Evolutionary conservation across 2,888 invertebrate species (phyloP), one percentile per base, ranked within the genome.

Genomic region (Papilio elwesi): DNA sequence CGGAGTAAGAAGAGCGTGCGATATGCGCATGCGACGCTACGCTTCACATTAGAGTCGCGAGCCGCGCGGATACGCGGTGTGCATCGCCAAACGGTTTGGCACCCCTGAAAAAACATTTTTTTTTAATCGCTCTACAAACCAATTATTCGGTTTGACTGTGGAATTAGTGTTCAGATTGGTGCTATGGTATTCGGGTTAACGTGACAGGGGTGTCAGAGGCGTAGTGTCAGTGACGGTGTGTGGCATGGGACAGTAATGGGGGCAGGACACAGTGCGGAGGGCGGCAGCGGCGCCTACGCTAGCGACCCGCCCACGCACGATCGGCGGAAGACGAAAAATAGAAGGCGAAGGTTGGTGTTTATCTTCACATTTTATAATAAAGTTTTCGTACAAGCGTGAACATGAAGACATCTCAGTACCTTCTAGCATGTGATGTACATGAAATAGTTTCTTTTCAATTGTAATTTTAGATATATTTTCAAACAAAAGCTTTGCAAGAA

Each of bases 201-300:
- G 76, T 70, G 76, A 62, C 15, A 76, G 59, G 59, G 55, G 55
- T 55, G 63, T 77, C 77, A 73, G 75, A 86, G 89, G 83, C 84
- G 85, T 84, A 72, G 88, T 87, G 89, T 87, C 84, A 87, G 90
- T 90, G 91, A 86, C 83, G 87, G 90, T 89, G 90, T 84, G 89
- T 88, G 90, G 88, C 83, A 92, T 91, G 92, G 90, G 90, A 86
- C 89, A 91, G 83, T 75, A 83, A 94, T 93, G 93, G 94, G 94
- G 80, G 92, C 94, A 77, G 93, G 92, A 78, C 93, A 94, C 77
- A 94, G 94, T 85, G 93, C 91, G 84, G 94, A 94, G 83, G 91
- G 90, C 80, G 92, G 90, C 70, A 89, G 87, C 81, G 90, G 91
- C 85, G 92, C 92, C 76, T 90, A 88, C 84, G 90, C 92, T 68